Conservation (phyloP, 2,113 vertebrate genomes). For the Mastomys natalensis region DNA sequence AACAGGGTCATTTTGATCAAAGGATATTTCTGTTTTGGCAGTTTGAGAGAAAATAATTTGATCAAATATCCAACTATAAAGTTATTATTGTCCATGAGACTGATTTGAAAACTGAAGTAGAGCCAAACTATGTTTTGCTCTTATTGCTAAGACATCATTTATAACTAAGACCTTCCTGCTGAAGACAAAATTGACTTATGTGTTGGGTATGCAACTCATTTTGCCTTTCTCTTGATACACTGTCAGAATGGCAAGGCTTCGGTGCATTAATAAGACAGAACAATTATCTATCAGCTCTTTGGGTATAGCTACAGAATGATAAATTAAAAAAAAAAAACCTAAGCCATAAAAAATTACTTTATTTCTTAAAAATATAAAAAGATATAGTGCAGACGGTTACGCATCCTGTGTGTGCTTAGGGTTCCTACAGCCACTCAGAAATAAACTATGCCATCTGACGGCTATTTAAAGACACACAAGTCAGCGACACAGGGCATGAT, state of each 20-base stretch:
- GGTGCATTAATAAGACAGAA: constrained; percentile 65
- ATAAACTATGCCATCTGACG: constrained; percentile 25
- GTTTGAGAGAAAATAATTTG: constrained; percentile 66
- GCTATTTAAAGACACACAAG: constrained; percentile 1
- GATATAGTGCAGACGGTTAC: background rate
- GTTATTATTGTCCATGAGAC: constrained; percentile 47
- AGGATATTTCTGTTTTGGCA: constrained; percentile 55
- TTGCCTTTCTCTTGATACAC: constrained; percentile 32
- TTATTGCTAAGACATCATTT: background rate
- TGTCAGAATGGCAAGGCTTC: background rate
- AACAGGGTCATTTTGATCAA: constrained; percentile 56
- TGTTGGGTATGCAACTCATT: background rate
- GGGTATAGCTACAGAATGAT: constrained; percentile 50
- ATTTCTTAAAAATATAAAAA: constrained; percentile 63
- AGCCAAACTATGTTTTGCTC: constrained; percentile 6
- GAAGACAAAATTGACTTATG: background rate
- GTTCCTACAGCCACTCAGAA: constrained; percentile 26
- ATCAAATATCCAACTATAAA: constrained; percentile 27
- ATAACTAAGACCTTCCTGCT: background rate
- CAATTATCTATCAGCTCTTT: constrained; percentile 53
- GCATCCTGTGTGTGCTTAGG: background rate
- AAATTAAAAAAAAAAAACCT: constrained; percentile 41
- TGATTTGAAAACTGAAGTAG: constrained; percentile 51
- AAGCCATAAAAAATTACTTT: constrained; percentile 59
- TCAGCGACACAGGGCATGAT: background rate